phyloP scores from a whole-genome alignment of 2,888 invertebrate genomes.

The Melieria omissa region DNA sequence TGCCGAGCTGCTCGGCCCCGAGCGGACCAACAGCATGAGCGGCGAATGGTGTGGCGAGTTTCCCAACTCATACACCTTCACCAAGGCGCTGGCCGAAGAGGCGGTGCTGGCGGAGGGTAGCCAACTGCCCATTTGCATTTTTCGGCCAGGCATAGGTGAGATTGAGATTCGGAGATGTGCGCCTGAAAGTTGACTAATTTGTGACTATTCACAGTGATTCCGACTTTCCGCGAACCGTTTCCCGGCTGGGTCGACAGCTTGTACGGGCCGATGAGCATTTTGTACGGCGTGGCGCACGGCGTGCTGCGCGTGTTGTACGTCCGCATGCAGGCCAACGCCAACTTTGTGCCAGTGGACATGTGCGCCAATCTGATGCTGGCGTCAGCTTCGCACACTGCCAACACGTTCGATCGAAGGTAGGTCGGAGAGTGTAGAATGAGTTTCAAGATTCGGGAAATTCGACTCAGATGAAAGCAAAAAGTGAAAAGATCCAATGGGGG shows the following conservation, averaged over 20 bases:
- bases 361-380: slow-evolving; percentile 66
- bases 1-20: slow-evolving; percentile 57
- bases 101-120: slow-evolving; percentile 69
- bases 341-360: slow-evolving; percentile 67
- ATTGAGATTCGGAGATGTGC: slow-evolving; percentile 30
- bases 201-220: slow-evolving; percentile 59
- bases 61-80: slow-evolving; percentile 80
- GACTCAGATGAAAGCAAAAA: too few species aligned
- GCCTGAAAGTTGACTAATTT: too few species aligned
- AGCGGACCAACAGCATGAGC: slow-evolving; percentile 58
- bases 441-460: too few species aligned
- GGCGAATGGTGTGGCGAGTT: slow-evolving; percentile 51
- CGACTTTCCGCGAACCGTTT: slow-evolving; percentile 68
- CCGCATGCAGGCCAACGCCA: slow-evolving; percentile 56
- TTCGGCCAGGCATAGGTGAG: slow-evolving; percentile 76
- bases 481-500: too few species aligned
- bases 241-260: slow-evolving; percentile 78
- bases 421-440: background rate
- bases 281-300: slow-evolving; percentile 70
- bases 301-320: slow-evolving; percentile 67
- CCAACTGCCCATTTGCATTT: slow-evolving; percentile 73
- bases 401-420: slow-evolving; percentile 41
- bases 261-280: slow-evolving; percentile 70
- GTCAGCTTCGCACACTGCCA: slow-evolving; percentile 65
- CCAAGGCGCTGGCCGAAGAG: slow-evolving; percentile 77